A percentile compares a stretch with the other conserved stretches of the same genome.
These are phyloP conservation scores for Pachyrhynchus sulphureomaculatus DNA, from an alignment of 1,140 invertebrate species.

Conservation along the genomic window DNA sequence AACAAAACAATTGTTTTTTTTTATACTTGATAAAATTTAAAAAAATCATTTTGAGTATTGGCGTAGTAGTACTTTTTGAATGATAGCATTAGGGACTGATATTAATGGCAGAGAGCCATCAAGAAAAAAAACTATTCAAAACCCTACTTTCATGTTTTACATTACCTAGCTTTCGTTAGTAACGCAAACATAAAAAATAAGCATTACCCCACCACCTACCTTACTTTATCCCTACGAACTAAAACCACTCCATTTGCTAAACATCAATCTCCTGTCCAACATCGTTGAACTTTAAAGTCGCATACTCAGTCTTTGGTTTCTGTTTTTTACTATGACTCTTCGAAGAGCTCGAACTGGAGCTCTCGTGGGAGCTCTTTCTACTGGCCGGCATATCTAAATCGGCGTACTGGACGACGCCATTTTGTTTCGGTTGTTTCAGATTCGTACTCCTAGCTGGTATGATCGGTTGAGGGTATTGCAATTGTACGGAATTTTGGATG, in stretches of 20 bases:
- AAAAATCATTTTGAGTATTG: too few species aligned
- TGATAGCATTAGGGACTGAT: too few species aligned
- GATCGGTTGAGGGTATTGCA: conserved; percentile 50
- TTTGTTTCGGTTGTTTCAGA: conserved; percentile 33
- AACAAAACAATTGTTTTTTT: too few species aligned
- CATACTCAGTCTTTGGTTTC: conserved; percentile 64
- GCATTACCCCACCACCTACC: too few species aligned
- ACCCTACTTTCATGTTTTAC: too few species aligned
- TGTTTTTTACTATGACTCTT: conserved; percentile 39
- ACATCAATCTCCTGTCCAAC: conserved; percentile 75
- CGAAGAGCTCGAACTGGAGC: conserved; percentile 20
- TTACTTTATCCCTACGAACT: conserved; percentile 8
- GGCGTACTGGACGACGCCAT: conserved; percentile 49
- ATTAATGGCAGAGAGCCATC: too few species aligned
- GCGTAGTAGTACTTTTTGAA: too few species aligned
- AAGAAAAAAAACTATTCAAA: too few species aligned
- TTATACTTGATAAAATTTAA: too few species aligned
- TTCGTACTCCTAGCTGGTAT: conserved; percentile 19
- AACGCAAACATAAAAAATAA: too few species aligned
- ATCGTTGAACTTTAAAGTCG: conserved; percentile 76
- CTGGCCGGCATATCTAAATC: conserved; percentile 48
- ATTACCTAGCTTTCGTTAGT: too few species aligned
- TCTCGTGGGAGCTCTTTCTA: conserved; percentile 33
- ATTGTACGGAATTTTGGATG: conserved; percentile 47
- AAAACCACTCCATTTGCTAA: conserved; percentile 52